Base-by-base conservation (phyloP, 1,140 invertebrate genomes). In the Drosophila murphyi region DNA sequence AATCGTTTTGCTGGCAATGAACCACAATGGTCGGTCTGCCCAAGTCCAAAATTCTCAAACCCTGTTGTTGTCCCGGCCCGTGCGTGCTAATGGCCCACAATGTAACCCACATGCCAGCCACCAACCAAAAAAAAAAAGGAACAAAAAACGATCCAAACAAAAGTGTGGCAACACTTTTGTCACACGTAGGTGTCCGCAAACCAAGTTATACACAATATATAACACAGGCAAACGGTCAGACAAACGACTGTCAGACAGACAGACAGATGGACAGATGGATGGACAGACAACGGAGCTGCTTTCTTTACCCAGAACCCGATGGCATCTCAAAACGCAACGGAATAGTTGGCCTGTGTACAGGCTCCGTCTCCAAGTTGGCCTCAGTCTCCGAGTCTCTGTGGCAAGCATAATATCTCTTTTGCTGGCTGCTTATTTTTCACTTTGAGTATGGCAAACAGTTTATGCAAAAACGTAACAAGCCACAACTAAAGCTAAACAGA, bases 111-210 rank as follows among this genome's bases (percentile, higher is more conserved):
- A 87, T 86, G 82, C 75, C 32, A 28, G 35, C 4, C 32, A 52
- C 8, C 28, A 65, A 43, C 45, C 69, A 64, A 52, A 43, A 34
- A 61, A 37, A 29, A 4, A 55, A 20, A 1, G 20, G 20, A 20
- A 34, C 3, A 29, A 34, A 28, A 50, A 32, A 47, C 35, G 28
- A 64, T 43, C 45, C 64, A 80, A 79, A 88, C 71, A 88, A 87
- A 88, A 87, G 83, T 89, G 83, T 88, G 83, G 83, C 83, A 88
- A 80, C 70, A 68, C 65, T 82, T 81, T 89, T 88, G 83, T 88
- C 85, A 89, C 85, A 88, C 85, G 83, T 88, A 88, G 80, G 80
- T 80, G 83, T 89, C 69, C 59, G 45, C 65, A 47, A 56, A 39
- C 54, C 10, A 61, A 63, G 41, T 51, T 56, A 60, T 69, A 71